A percentile compares a stretch with the other conserved stretches of the same genome.
phyloP scores from a whole-genome alignment of 2,797 vertebrate species.

The Eulemur rubriventer region DNA sequence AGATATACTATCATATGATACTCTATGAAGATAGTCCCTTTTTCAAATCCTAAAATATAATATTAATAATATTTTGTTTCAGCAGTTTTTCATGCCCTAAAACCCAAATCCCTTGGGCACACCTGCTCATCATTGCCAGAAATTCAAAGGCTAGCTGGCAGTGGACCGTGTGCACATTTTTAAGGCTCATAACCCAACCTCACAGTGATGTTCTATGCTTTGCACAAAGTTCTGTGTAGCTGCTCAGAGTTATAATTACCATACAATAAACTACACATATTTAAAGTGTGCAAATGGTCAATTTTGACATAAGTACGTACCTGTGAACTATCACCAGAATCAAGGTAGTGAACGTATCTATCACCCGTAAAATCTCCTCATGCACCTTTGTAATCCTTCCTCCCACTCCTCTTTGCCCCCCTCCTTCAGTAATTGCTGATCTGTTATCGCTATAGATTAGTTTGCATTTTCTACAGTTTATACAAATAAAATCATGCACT shows the following conservation, averaged over 20 bases:
- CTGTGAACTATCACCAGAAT: conserved; percentile 13
- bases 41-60: conserved; percentile 11
- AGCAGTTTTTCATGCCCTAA: conserved; percentile 36
- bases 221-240: neutral
- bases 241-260: neutral
- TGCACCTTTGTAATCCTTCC: neutral
- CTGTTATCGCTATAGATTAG: neutral
- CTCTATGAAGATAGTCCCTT: conserved; percentile 26
- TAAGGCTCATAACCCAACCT: neutral
- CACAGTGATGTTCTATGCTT: neutral
- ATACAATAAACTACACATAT: neutral
- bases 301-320: neutral
- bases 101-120: neutral
- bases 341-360: neutral
- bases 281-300: neutral
- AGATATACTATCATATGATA: neutral
- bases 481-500: conserved; percentile 4
- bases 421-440: neutral
- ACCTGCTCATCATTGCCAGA: neutral
- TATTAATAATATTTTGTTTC: conserved; percentile 9
- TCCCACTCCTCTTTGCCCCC: neutral
- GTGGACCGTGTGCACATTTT: neutral
- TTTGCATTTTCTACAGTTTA: conserved; percentile 23
- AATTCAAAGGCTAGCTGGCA: conserved; percentile 21
- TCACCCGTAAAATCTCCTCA: neutral